phyloP scores from a whole-genome alignment of 2,888 invertebrate species.

The Lasioglossum morio region DNA sequence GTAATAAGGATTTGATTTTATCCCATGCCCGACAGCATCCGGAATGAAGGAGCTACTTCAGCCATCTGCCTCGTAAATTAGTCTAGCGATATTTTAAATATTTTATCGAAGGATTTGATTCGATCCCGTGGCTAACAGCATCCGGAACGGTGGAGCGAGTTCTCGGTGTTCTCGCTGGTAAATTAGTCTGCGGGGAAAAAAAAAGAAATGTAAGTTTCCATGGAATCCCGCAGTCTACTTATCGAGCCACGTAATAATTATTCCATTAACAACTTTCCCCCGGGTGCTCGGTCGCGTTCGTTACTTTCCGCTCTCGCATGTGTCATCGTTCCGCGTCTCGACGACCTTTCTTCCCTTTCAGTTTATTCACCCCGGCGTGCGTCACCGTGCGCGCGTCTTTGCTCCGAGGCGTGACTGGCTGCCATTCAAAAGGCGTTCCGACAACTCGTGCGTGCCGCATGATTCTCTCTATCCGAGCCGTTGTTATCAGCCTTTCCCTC shows the following conservation, averaged over 20 bases:
- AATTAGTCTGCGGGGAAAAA: background rate
- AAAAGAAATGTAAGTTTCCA: background rate
- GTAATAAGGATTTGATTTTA: background rate
- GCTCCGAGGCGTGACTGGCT: slow-evolving; percentile 68
- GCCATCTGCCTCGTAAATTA: background rate
- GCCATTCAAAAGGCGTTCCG: slow-evolving; percentile 63
- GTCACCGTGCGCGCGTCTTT: slow-evolving; percentile 69
- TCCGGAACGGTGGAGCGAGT: background rate
- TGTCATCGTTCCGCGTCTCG: slow-evolving; percentile 29
- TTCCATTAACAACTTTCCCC: slow-evolving; percentile 2
- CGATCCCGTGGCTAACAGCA: background rate
- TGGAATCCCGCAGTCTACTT: background rate
- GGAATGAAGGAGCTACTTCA: no score
- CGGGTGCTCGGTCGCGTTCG: background rate
- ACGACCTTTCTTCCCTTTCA: slow-evolving; percentile 53
- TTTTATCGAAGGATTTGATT: background rate
- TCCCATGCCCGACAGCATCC: background rate
- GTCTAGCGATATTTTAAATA: background rate
- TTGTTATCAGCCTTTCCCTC: background rate
- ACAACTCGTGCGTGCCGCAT: slow-evolving; percentile 33
- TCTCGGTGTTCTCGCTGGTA: background rate
- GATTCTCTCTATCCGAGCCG: slow-evolving; percentile 29
- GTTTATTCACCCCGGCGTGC: slow-evolving; percentile 69
- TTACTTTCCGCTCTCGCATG: slow-evolving; percentile 48
- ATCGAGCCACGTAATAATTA: slow-evolving; percentile 42